Evolutionary conservation across 2,113 vertebrate species (phyloP).

Genomic region (Alligator sinensis): DNA sequence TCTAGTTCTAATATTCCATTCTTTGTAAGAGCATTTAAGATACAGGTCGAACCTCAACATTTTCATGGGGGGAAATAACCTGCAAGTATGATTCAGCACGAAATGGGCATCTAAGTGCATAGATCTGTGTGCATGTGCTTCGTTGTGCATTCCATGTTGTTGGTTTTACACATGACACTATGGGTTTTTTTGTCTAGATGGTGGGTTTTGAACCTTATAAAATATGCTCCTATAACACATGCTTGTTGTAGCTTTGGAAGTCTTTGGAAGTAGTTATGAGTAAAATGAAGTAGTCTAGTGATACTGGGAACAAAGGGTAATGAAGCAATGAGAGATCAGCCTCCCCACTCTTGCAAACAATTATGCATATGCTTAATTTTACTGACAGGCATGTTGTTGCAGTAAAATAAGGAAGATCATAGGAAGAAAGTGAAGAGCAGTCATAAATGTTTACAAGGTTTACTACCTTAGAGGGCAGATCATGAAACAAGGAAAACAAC

Average conservation of each 20-base stretch:
- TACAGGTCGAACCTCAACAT: not conserved
- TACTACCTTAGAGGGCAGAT: not conserved
- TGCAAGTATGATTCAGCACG: not conserved
- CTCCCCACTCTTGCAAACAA: not conserved
- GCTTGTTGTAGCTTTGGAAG: not conserved
- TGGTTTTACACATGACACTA: not conserved
- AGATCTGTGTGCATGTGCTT: not conserved
- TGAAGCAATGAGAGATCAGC: not conserved
- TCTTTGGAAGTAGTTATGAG: not conserved
- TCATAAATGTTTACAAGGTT: not conserved
- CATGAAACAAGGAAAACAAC: not conserved
- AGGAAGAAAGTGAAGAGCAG: not conserved
- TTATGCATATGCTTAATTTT: accelerated
- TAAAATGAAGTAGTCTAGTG: not conserved
- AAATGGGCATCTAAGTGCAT: not conserved
- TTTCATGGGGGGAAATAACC: not conserved
- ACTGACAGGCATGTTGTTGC: not conserved
- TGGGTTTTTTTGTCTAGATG: not conserved
- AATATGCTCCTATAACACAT: not conserved
- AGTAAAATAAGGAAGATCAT: not conserved
- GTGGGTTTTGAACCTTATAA: not conserved
- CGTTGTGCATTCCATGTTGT: not conserved
- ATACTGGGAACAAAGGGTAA: not conserved
- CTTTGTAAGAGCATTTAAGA: not conserved
- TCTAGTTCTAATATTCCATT: not conserved